Base-by-base conservation (phyloP, 2,888 invertebrate genomes). In the Gasteruption jaculator region DNA sequence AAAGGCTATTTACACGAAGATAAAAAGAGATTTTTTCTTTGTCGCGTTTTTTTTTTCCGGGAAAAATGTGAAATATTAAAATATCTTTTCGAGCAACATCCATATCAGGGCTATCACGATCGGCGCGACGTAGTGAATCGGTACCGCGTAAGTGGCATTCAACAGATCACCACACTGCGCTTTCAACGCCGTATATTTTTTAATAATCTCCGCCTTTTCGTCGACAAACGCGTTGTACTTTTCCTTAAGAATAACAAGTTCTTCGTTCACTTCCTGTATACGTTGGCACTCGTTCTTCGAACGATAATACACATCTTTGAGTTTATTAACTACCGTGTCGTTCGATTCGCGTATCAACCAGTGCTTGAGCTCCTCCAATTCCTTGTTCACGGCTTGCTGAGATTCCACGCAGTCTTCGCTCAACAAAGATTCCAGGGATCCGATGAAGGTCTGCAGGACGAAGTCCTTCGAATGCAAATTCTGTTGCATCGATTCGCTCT, bases 171-270 rank as follows among this genome's bases (percentile, higher is more conserved):
- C 74, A 59, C 78, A 77, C 60, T 83, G 81, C 56, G 74, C 72
- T 57, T 78, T 79, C 58, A 85, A 68, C 44, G 67, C 66, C 29
- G 76, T 71, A 56, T 86, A 74, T 63, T 83, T 80, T 48, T 77
- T 74, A 29, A 77, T 74, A 27, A 85, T 71, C 39, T 76, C 74
- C 41, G 78, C 73, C 56, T 80, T 79, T 57, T 85, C 84, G 18
- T 76, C 78, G 56, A 76, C 73, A 43, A 78, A 80, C 53, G 77
- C 76, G 44, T 82, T 81, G 74, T 82, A 87, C 54, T 82, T 77
- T 66, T 85, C 83, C 63, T 86, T 86, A 48, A 87, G 76, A 34
- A 80, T 74, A 41, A 83, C 81, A 56, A 88, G 72, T 68, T 88
- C 86, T 65, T 86, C 85, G 63, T 85, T 83, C 16, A 86, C 72